Evolutionary conservation across 2,797 vertebrate species (phyloP).

Genomic region (Diplodus puntazzo): DNA sequence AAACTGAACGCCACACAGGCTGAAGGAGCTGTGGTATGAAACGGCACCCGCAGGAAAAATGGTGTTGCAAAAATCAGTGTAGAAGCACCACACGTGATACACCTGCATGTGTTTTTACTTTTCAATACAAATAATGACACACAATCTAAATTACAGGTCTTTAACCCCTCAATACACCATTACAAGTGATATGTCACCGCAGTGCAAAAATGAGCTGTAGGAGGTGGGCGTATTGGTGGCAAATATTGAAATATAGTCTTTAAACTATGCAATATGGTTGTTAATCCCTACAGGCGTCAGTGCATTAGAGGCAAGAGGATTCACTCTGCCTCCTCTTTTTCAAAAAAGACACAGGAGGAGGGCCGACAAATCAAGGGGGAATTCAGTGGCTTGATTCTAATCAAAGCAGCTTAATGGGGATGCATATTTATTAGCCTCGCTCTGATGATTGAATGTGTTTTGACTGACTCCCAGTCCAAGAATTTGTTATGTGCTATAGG

Average conservation of each 20-base stretch:
- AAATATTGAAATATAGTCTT: slow-evolving; percentile 23
- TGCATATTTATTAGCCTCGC: slow-evolving; percentile 18
- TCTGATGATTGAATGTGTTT: slow-evolving; percentile 17
- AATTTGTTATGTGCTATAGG: background rate
- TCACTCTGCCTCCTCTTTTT: background rate
- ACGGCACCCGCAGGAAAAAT: background rate
- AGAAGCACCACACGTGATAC: background rate
- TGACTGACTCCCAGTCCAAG: slow-evolving; percentile 2
- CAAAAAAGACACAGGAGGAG: slow-evolving; percentile 10
- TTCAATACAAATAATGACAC: background rate
- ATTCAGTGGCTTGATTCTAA: slow-evolving; percentile 26
- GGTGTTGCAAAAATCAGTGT: background rate
- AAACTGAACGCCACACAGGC: background rate
- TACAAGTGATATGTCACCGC: background rate
- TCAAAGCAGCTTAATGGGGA: slow-evolving; percentile 19
- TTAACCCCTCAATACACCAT: slow-evolving; percentile 15
- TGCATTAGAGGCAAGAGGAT: slow-evolving; percentile 15
- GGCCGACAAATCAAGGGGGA: slow-evolving; percentile 8
- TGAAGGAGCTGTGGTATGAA: slow-evolving; percentile 5
- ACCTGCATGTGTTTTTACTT: background rate
- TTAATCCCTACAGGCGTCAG: slow-evolving; percentile 32
- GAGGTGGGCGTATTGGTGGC: background rate
- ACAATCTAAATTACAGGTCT: background rate
- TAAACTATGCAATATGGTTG: slow-evolving; percentile 9
- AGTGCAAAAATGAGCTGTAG: background rate